Evolutionary conservation across 2,113 vertebrate species (phyloP), one percentile per base, ranked within the genome.

Genomic region (Neolamprologus toae): DNA sequence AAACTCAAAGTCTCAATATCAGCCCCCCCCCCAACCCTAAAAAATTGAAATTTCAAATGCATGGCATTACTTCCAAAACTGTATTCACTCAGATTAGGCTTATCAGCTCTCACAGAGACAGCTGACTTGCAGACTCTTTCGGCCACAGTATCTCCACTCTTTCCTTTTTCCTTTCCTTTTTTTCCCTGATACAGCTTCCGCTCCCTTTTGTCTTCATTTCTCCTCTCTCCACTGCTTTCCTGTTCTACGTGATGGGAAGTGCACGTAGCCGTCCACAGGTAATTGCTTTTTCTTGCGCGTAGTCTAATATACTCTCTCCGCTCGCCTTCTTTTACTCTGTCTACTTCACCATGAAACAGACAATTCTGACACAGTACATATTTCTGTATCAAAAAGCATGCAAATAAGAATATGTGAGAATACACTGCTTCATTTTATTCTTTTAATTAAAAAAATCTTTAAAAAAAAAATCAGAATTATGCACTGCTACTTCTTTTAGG

Each of bases 251-350:
- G 35, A 91, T 80, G 86, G 71, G 51, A 89, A 83, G 84, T 55
- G 49, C 71, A 86, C 33, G 3, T 42, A 81, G 68, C 83, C 55
- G 28, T 55, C 82, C 53, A 76, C 84, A 87, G 84, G 87, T 86
- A 92, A 94, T 88, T 91, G 87, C 92, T 88, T 93, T 88, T 84
- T 81, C 66, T 88, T 14, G 8, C 71, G 59, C n/a, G 47, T 54
- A 79, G 88, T 85, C 80, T 86, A 82, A 90, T 84, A 54, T 81
- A 61, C 63, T 87, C 53, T 55, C 81, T 78, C 61, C 5, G n/a
- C 57, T 80, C 10, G 21, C 33, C 37, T 51, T 49, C 28, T 45
- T 37, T 82, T 17, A 54, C 82, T 82, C 19, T n/a, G 5, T 86
- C 73, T 45, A 42, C 37, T 81, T 21, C 35, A 53, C 23, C 33